phyloP scores from a whole-genome alignment of 1,140 invertebrate species.

The Brachionus koreanus region DNA sequence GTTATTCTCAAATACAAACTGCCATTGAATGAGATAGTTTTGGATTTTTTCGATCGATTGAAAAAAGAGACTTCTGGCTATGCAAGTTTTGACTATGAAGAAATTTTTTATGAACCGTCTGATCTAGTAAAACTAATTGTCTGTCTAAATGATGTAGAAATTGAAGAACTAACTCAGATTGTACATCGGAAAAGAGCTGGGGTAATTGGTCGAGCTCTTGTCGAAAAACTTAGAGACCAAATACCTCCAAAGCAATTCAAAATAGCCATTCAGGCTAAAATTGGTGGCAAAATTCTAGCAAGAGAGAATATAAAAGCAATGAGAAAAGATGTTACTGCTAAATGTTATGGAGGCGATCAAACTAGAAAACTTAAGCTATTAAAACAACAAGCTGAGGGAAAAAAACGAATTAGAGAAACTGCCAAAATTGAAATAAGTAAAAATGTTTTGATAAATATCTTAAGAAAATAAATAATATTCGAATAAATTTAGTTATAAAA shows the following conservation, averaged over 20 bases:
- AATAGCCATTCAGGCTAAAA: slow-evolving; percentile 79
- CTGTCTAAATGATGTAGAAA: slow-evolving; percentile 71
- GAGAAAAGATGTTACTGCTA: slow-evolving; percentile 85
- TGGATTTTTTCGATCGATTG: slow-evolving; percentile 88
- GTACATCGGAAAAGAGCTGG: slow-evolving; percentile 70
- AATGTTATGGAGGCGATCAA: slow-evolving; percentile 89
- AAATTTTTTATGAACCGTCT: slow-evolving; percentile 73
- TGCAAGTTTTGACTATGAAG: slow-evolving; percentile 86
- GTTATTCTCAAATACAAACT: slow-evolving; percentile 76
- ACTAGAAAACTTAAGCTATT: slow-evolving; percentile 83
- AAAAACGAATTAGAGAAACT: slow-evolving; percentile 82
- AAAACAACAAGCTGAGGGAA: slow-evolving; percentile 81
- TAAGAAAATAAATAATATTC: slow-evolving; percentile 1
- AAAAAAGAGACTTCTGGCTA: slow-evolving; percentile 79
- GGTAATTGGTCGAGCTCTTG: slow-evolving; percentile 68
- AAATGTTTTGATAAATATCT: slow-evolving; percentile 37
- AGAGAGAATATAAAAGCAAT: slow-evolving; percentile 80
- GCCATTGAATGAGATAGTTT: slow-evolving; percentile 84
- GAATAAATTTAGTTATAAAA: background rate
- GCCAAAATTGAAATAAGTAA: slow-evolving; percentile 68
- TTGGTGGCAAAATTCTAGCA: slow-evolving; percentile 75
- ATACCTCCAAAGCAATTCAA: slow-evolving; percentile 81
- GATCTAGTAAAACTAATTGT: slow-evolving; percentile 73
- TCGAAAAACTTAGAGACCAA: slow-evolving; percentile 74
- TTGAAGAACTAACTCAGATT: slow-evolving; percentile 83